Base-by-base conservation (phyloP, 2,888 invertebrate genomes). In the Druceiella hillmani region DNA sequence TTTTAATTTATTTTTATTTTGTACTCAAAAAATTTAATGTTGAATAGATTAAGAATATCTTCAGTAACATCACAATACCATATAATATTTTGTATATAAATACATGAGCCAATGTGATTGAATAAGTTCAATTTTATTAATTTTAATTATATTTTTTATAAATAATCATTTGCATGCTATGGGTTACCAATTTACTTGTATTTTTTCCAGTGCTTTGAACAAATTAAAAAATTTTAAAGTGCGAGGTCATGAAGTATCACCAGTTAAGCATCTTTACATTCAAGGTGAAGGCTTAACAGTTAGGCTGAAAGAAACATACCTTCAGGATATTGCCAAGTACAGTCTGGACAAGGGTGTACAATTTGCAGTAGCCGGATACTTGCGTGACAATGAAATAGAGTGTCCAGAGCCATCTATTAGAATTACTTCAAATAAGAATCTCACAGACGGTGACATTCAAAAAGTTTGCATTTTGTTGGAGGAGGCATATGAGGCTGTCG, bases 241-340 rank as follows among this genome's bases (percentile, higher is more conserved):
- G 46, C 56, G 67, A 3, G 84, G 85, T 3, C 69, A 79, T 48
- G 65, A 66, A 3, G 49, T 80, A 0, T 85, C 87, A 0, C 90
- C 91, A 0, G 61, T 88, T 1, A 87, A 88, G 48, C 87, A 87
- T 57, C 56, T 91, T 2, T 79, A 79, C 51, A 61, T 89, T 24
- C 71, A 68, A 3, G 62, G 72, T 6, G 55, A 68, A 1, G 73
- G 74, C 22, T 48, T 68, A 0, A 64, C 66, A 2, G 59, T 58
- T 42, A 55, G 61, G 1, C 54, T 60, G 2, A 79, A 81, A 49
- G 59, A 72, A 12, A 57, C 64, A 7, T 63, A 79, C 45, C 64
- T 90, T 2, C 67, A 70, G 3, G 63, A 74, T 49, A 77, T 89
- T 27, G 76, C 82, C 9, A 71, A 75, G 15, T 75, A 74, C 70